Base-by-base conservation (phyloP, 2,888 invertebrate species). In the Sarcophaga rosellei region DNA sequence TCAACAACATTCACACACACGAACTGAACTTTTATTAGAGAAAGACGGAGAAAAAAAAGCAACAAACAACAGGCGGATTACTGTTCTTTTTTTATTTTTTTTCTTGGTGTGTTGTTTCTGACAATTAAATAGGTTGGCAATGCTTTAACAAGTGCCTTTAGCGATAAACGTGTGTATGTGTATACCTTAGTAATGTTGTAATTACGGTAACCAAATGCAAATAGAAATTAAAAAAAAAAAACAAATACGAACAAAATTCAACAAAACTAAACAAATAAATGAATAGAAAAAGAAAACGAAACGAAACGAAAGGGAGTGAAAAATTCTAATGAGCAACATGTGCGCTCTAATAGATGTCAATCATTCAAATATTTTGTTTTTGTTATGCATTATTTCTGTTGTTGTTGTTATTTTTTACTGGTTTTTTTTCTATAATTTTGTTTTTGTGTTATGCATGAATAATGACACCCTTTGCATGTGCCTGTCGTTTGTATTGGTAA, bases 301-400 rank as follows among this genome's bases (percentile, higher is more conserved):
- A 53, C 1, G 12, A 72, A 70, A 65, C 15, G 25, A 20, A 62
- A 21, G 11, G 21, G 25, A 70, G 59, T 70, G 76, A 65, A 21
- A 70, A 77, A 84, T 84, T 82, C 84, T 85, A 87, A 85, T 82
- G 82, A 80, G 87, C 79, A 87, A 87, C 87, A 82, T 87, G 85
- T 87, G 87, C 80, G 84, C 87, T 87, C 76, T 85, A 85, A 80
- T 77, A 80, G 79, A 63, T 87, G 81, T 85, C 85, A 87, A 83
- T 87, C 84, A 85, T 79, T 85, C 73, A 68, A 79, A 82, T 72
- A 15, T 53, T 69, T 20, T 78, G 45, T 47, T 47, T 53, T 53
- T 35, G 35, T 10, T 35, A 35, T 8, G 35, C 2, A 35, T 35
- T 35, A 35, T 8, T 35, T 35, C 12, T 65, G 3, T 59, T 59